Percentiles rank a stretch among this genome's conserved stretches.
These are phyloP conservation scores for Tryphoninae sp. DNA, from an alignment of 2,888 invertebrate species.

Conservation along the genomic window DNA sequence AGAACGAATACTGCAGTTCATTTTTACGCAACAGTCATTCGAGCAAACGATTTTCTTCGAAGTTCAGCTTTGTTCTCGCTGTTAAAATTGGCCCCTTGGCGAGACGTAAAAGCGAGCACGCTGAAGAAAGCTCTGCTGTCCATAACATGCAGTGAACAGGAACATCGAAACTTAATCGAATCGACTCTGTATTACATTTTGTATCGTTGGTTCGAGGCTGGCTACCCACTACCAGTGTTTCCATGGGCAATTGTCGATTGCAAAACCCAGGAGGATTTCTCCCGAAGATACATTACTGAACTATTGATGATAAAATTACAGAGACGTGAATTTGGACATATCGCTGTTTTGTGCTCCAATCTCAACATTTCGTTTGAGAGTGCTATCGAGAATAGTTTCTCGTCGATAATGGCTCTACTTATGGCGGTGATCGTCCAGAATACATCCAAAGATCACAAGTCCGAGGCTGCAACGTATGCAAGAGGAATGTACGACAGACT, in stretches of 20 bases:
- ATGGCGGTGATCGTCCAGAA: slow-evolving; percentile 68
- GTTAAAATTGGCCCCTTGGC: slow-evolving; percentile 83
- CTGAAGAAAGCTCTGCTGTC: slow-evolving; percentile 82
- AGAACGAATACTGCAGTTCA: slow-evolving; percentile 84
- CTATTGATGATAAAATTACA: slow-evolving; percentile 81
- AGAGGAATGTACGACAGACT: slow-evolving; percentile 70
- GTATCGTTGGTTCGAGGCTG: slow-evolving; percentile 82
- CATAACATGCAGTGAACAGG: slow-evolving; percentile 76
- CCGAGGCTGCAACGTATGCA: slow-evolving; percentile 64
- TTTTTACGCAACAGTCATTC: slow-evolving; percentile 83
- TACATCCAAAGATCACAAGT: slow-evolving; percentile 61
- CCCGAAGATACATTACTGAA: slow-evolving; percentile 77
- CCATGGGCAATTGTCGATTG: slow-evolving; percentile 81
- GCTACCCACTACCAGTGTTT: slow-evolving; percentile 80
- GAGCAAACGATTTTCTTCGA: slow-evolving; percentile 82
- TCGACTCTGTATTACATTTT: slow-evolving; percentile 82
- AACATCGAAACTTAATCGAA: slow-evolving; percentile 75
- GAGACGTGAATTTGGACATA: slow-evolving; percentile 72
- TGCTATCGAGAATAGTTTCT: slow-evolving; percentile 74
- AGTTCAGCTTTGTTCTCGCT: slow-evolving; percentile 83
- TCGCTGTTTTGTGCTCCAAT: slow-evolving; percentile 73
- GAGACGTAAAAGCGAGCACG: slow-evolving; percentile 78
- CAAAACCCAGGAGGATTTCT: slow-evolving; percentile 79
- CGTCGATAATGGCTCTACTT: slow-evolving; percentile 71
- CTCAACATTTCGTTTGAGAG: slow-evolving; percentile 70